A percentile compares a stretch with the other conserved stretches of the same genome.
These are phyloP conservation scores for Chymomyza costata DNA, from an alignment of 1,140 invertebrate genomes.

Conservation along the genomic window DNA sequence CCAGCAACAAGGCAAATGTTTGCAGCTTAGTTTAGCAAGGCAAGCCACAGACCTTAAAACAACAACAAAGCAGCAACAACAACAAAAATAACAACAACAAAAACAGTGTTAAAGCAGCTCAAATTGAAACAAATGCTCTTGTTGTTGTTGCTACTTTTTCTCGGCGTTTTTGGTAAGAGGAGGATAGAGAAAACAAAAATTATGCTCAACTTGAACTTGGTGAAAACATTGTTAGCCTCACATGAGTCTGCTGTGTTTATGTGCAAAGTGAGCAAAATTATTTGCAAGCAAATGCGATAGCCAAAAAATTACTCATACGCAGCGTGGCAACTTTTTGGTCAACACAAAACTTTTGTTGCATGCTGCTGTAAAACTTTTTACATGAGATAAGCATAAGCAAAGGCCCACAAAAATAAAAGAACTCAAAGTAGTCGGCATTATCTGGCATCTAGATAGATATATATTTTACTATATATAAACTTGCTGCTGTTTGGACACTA, in stretches of 20 bases:
- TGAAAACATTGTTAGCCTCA: constrained; percentile 5
- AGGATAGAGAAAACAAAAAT: too few species aligned
- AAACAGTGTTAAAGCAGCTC: constrained; percentile 24
- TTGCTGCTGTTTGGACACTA: constrained; percentile 19
- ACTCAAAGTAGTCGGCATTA: constrained; percentile 4
- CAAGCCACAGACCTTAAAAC: constrained; percentile 36
- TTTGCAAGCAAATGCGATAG: constrained; percentile 54
- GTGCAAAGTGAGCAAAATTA: constrained; percentile 31
- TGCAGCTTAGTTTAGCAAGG: constrained; percentile 31
- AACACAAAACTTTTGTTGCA: constrained; percentile 18
- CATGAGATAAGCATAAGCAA: constrained; percentile 30
- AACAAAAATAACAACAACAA: not conserved
- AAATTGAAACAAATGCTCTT: constrained; percentile 47
- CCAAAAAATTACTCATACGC: constrained; percentile 52
- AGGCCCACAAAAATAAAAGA: constrained; percentile 9
- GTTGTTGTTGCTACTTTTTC: not conserved
- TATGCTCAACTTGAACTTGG: constrained; percentile 23
- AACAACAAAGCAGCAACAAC: constrained; percentile 8
- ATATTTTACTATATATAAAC: too few species aligned
- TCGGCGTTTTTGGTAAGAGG: not conserved
- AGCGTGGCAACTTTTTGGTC: constrained; percentile 39
- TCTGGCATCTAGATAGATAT: constrained; percentile 26
- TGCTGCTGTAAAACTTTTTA: constrained; percentile 23
- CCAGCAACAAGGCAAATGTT: constrained; percentile 31
- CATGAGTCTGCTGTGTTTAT: constrained; percentile 9